Evolutionary conservation across 2,113 vertebrate species (phyloP).

Genomic region (Poeciliopsis turrubarensis): DNA sequence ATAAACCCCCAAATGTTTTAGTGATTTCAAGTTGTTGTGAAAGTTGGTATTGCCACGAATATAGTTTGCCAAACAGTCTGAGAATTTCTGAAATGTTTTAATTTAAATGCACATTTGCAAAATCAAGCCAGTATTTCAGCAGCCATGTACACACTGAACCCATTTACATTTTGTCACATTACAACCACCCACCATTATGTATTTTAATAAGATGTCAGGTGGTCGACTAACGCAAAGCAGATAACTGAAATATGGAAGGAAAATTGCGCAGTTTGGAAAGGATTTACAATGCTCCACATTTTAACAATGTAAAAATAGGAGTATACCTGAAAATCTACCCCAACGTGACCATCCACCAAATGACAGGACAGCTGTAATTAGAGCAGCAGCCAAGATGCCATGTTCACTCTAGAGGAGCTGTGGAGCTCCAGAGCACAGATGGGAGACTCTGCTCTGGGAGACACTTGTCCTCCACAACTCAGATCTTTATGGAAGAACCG

Average conservation of each 20-base stretch:
- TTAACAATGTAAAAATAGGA: too few species aligned
- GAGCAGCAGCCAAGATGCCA: not conserved
- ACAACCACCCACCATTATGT: not conserved
- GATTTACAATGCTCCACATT: too few species aligned
- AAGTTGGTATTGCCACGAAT: not conserved
- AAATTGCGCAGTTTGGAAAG: too few species aligned
- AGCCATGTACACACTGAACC: not conserved
- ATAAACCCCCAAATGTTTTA: not conserved
- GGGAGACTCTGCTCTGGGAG: too few species aligned
- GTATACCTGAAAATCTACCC: not conserved
- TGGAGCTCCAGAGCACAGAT: not conserved
- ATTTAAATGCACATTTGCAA: not conserved
- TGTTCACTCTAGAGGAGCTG: not conserved
- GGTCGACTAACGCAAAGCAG: not conserved
- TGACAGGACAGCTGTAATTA: too few species aligned
- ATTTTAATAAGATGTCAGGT: not conserved
- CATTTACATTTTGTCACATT: not conserved
- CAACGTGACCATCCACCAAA: too few species aligned
- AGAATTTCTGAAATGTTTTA: not conserved
- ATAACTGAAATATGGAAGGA: not conserved
- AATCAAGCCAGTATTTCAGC: not conserved
- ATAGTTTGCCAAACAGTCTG: not conserved
- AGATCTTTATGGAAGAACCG: too few species aligned
- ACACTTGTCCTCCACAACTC: too few species aligned
- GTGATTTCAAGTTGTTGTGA: not conserved